Evolutionary conservation across 2,797 vertebrate genomes (phyloP), one percentile per base, ranked within the genome.

Genomic region (Danio kyathit): DNA sequence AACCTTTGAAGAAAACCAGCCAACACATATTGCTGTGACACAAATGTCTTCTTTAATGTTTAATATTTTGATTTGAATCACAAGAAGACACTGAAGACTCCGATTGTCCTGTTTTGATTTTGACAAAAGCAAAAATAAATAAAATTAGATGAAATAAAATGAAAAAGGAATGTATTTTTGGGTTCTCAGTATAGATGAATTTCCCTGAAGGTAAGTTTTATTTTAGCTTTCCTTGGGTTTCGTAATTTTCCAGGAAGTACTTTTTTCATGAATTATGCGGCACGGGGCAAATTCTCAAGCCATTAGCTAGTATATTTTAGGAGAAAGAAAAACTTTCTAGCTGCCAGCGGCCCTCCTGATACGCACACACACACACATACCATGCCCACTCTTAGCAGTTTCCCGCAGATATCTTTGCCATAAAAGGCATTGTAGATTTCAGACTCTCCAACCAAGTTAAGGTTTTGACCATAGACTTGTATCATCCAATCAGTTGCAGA

Each of bases 371-470:
- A 72, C 67, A 44, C 44, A 21, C 43, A 60, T 5, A 59, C 73
- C 73, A 67, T 82, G 85, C 85, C 86, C 89, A 88, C 87, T 90
- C 86, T 83, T 88, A 82, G 85, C 90, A 69, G 89, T 86, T 88
- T 89, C 87, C 87, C 59, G 14, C 82, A 85, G 88, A 88, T 89
- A 79, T 87, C 86, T 90, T 93, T 86, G 87, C 93, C 93, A 94
- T 94, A 94, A 94, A 94, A 94, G 94, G 93, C 88, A 91, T 89
- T 88, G 87, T 49, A 74, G 38, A 21, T 49, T 71, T 61, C 51
- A 89, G 86, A 86, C 80, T 77, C 87, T 84, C 48, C 88, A 76
- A 82, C 86, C 88, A 89, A 86, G 91, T 82, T 87, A 83, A 54
- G 48, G 57, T 38, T 61, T 66, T 52, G n/a, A 70, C 67, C 82